Base-by-base conservation (phyloP, 1,140 invertebrate species). In the Chironomus striatipennis region DNA sequence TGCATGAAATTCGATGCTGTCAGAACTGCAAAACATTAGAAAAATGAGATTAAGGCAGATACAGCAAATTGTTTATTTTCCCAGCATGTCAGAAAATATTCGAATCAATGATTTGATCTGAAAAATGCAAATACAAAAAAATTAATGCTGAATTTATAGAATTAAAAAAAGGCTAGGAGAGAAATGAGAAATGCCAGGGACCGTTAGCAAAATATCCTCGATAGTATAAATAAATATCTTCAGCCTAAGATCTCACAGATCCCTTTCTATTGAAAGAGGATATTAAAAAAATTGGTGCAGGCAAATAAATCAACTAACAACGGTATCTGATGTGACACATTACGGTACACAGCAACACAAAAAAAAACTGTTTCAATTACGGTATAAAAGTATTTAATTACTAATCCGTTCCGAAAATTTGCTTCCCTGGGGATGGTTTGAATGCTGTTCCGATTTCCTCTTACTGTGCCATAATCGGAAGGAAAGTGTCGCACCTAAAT, bases 341-440 rank as follows among this genome's bases (percentile, higher is more conserved):
- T 57, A 57, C 47, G 47, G 47, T 57, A 15, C 47, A 57, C 47
- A 57, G n/a, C 47, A n/a, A 57, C 9, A 57, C 10, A 57, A 57
- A 57, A 57, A 20, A 70, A 70, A 70, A 20, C 65, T 70, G 20
- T 70, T 70, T 70, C 65, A 70, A 70, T 70, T 70, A 70, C 65
- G 65, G 65, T 70, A 70, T 70, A 70, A 70, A 70, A 70, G 65
- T 70, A 70, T 70, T 70, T 70, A 70, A 70, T 70, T 70, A 70
- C 65, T 70, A 70, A 70, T 70, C 65, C 65, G 17, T 70, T 57
- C 47, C 12, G 47, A 57, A 57, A 57, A 57, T 57, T n/a, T n/a
- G 5, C 12, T 57, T 15, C 12, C 47, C 5, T 15, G n/a, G 47
- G 47, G 47, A 57, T 34, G n/a, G 47, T 57, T n/a, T 57, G 12